Base-by-base conservation (phyloP, 1,140 invertebrate species). In the Drosophila littoralis region DNA sequence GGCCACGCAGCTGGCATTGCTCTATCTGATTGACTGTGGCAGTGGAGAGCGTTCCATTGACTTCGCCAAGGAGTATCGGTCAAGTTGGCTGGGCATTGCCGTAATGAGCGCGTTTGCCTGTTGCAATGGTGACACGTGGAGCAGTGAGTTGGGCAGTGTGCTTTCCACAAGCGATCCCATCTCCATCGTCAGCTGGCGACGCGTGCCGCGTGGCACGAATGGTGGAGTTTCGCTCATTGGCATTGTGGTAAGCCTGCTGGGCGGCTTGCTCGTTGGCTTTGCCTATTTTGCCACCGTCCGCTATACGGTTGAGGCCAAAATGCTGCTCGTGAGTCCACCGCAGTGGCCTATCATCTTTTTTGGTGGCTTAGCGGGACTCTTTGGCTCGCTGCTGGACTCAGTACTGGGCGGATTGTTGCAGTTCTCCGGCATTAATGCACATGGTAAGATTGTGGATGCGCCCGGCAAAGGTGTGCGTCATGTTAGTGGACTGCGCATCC, bases 51-150 rank as follows among this genome's bases (percentile, higher is more conserved):
- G 94, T 15, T 94, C 96, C 1, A 95, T 98, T 45, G 95, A 98
- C 91, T 98, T 98, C 92, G 83, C 92, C 1, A 94, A 93, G 68
- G 93, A 96, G 81, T 98, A 97, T 85, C 93, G 95, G 79, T 94
- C 95, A 15, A 97, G 97, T 5, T 98, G 97, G 97, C 92, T 97
- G 8, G 94, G 95, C 6, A 93, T 97, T 69, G 96, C 96, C 40
- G 94, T 98, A 72, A 92, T 97, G 75, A 96, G 96, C 94, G 93
- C 96, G 3, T 94, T 98, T 77, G 95, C 97, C 6, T 97, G 97
- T 83, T 96, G 96, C 80, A 97, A 96, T 92, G 98, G 97, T 6
- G 98, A 98, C 86, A 98, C 97, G 1, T 98, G 97, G 96, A 96
- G 97, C 45, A 98, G 97, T 17, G 98, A 98, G 93, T 92, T 98